Evolutionary conservation across 2,797 vertebrate species (phyloP), one percentile per base, ranked within the genome.

Genomic region (Heteromormyrus szaboi): DNA sequence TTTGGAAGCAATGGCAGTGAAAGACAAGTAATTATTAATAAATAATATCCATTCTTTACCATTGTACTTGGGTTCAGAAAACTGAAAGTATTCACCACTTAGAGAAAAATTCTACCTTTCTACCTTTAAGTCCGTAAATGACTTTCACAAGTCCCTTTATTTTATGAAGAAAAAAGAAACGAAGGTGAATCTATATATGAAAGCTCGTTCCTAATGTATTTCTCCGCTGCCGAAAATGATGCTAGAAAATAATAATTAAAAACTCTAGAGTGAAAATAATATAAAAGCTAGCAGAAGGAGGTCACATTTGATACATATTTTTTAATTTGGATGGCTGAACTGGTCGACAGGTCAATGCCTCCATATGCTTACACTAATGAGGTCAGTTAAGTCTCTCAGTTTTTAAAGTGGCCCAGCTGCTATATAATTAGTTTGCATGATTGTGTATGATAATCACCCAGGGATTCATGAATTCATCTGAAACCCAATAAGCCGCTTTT

Each of bases 301-400:
- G 90, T 92, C 88, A 91, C 1, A 88, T 90, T 91, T 92, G 90
- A 92, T 89, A 51, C 87, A 89, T 91, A 91, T 90, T 90, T 90
- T 91, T 88, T 91, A 93, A 93, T 93, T 90, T 92, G 89, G 89
- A 93, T 92, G 92, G 93, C 88, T 92, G 89, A 89, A 81, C 88
- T 88, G 90, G 91, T 92, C 79, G 87, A 88, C 91, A 89, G 92
- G 90, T 93, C 90, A 51, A 6, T 93, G 90, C 92, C 89, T 93
- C 92, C 94, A 92, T 94, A 94, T 95, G 95, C 94, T 94, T 90
- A 90, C 90, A 88, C 92, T 96, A 96, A 96, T 96, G 95, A 95
- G 95, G 95, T 95, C 94, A 94, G 92, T 54, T 76, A 62, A 94
- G 93, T 92, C 92, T 93, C 92, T 37, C 91, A 88, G 89, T 92